A percentile compares a stretch with the other conserved stretches of the same genome.
Evolutionary conservation across 2,797 vertebrate species (phyloP).

Genomic region (Rhynchotus rufescens): DNA sequence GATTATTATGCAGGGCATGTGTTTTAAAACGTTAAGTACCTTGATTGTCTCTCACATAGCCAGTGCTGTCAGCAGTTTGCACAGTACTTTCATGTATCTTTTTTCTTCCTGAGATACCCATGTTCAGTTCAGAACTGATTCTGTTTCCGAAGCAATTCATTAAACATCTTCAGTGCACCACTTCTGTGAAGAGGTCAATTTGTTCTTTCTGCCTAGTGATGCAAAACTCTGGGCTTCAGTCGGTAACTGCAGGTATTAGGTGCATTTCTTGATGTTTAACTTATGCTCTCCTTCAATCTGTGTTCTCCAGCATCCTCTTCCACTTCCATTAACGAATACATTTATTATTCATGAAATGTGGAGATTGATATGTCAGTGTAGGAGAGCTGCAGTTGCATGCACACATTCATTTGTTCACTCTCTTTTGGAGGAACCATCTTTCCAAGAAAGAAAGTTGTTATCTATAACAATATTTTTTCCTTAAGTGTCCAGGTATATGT

Average conservation of each 20-base stretch:
- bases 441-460: background rate
- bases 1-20: conserved; percentile 53
- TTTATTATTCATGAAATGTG: conserved; percentile 21
- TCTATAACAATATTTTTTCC: background rate
- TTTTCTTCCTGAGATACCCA: conserved; percentile 30
- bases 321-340: background rate
- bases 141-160: conserved; percentile 68
- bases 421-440: background rate
- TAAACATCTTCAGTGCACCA: conserved; percentile 33
- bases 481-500: background rate
- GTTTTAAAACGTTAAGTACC: conserved; percentile 59
- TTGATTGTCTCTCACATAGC: conserved; percentile 60
- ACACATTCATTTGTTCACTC: background rate
- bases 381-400: background rate
- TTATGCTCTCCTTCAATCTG: background rate
- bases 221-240: conserved; percentile 25
- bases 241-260: conserved; percentile 19
- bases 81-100: conserved; percentile 45
- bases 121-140: conserved; percentile 52
- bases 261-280: background rate
- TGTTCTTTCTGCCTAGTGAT: conserved; percentile 60
- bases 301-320: background rate
- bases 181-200: conserved; percentile 69
- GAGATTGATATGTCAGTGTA: background rate
- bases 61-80: conserved; percentile 61